phyloP scores from a whole-genome alignment of 2,888 invertebrate species.

The Metallyticus violacea region DNA sequence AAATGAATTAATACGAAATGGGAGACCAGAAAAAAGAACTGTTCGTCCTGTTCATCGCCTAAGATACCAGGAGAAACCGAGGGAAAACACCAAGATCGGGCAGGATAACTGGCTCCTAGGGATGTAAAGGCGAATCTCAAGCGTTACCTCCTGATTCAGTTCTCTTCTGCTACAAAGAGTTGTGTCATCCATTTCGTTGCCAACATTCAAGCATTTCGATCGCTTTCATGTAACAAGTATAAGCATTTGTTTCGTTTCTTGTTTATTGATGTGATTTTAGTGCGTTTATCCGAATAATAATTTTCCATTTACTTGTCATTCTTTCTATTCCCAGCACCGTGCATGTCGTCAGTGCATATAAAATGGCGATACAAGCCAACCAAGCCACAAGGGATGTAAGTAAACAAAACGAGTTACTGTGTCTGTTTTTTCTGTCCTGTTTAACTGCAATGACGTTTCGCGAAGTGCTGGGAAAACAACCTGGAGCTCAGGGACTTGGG shows the following conservation, averaged over 20 bases:
- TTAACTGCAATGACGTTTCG: not conserved
- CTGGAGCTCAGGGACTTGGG: not conserved
- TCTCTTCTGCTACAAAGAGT: too few species aligned
- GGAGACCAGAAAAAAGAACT: too few species aligned
- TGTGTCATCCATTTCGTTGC: too few species aligned
- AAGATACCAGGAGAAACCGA: too few species aligned
- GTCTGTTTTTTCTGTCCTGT: not conserved
- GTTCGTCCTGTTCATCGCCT: too few species aligned
- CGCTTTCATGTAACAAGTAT: too few species aligned
- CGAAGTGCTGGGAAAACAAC: not conserved
- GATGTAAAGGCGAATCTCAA: too few species aligned
- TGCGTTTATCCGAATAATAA: not conserved
- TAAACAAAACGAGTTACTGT: not conserved
- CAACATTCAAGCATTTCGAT: too few species aligned
- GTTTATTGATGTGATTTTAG: not conserved
- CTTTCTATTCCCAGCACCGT: not conserved
- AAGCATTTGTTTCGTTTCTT: not conserved
- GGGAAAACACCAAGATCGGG: too few species aligned
- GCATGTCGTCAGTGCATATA: not conserved
- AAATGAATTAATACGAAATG: too few species aligned
- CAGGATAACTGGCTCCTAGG: too few species aligned
- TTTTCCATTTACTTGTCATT: not conserved
- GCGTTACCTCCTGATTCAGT: too few species aligned
- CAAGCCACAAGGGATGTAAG: not conserved
- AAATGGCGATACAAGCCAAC: not conserved